These are phyloP conservation scores for Scyliorhinus canicula DNA, from an alignment of 2,797 vertebrate species.

Conservation along the genomic window DNA sequence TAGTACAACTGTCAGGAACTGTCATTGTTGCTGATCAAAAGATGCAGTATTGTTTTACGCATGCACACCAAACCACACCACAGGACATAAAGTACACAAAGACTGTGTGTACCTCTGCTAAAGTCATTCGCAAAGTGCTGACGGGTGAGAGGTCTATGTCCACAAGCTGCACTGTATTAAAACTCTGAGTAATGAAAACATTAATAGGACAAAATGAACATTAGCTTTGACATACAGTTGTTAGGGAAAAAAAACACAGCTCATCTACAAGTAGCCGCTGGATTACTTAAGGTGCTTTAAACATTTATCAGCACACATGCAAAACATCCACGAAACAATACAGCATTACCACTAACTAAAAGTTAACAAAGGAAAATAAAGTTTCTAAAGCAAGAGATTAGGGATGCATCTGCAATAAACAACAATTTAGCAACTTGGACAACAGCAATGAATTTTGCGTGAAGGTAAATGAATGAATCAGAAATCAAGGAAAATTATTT, in stretches of 20 bases:
- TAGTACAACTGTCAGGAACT: neutral
- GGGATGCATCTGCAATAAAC: neutral
- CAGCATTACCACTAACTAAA: neutral
- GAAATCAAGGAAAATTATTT: neutral
- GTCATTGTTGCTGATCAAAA: neutral
- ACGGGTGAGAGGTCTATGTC: constrained; percentile 96
- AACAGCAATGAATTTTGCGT: neutral
- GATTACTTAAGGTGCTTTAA: neutral
- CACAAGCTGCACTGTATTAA: constrained; percentile 90
- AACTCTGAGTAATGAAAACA: constrained; percentile 66
- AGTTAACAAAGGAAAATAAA: neutral
- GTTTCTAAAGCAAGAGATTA: neutral
- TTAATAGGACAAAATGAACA: constrained; percentile 54
- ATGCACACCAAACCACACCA: constrained; percentile 41
- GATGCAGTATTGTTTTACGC: neutral
- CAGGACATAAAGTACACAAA: constrained; percentile 39
- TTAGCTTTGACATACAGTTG: constrained; percentile 56
- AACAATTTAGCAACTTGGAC: neutral
- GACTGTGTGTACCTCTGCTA: constrained; percentile 81
- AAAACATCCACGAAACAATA: neutral
- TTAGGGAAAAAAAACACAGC: constrained; percentile 44
- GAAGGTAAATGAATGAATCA: neutral
- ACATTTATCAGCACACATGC: constrained; percentile 24
- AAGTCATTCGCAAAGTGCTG: constrained; percentile 98
- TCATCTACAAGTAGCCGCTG: constrained; percentile 45